These are phyloP conservation scores for Mya arenaria DNA, from an alignment of 1,140 invertebrate genomes.

Conservation along the genomic window DNA sequence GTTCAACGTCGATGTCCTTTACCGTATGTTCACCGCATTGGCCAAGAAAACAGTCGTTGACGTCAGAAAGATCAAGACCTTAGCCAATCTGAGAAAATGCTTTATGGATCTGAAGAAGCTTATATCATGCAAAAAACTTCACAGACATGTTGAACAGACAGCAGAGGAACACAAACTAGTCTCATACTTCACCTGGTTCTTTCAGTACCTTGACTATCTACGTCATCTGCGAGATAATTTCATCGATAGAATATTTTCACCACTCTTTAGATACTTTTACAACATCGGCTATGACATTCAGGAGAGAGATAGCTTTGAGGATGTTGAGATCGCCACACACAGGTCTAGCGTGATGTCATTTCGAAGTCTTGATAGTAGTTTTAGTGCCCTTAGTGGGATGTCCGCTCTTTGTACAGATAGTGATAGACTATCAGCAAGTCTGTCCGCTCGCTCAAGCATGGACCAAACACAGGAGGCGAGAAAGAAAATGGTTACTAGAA, in stretches of 20 bases:
- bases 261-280: conserved; percentile 74
- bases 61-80: conserved; percentile 61
- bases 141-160: conserved; percentile 29
- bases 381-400: conserved; percentile 57
- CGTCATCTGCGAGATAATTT: conserved; percentile 70
- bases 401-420: conserved; percentile 23
- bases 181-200: conserved; percentile 77
- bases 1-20: conserved; percentile 69
- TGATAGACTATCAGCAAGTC: conserved; percentile 47
- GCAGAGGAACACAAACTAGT: conserved; percentile 61
- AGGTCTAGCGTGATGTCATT: conserved; percentile 66
- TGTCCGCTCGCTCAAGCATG: conserved; percentile 36
- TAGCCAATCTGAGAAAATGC: conserved; percentile 64
- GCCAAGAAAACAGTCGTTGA: conserved; percentile 59
- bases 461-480: conserved; percentile 59
- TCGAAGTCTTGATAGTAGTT: conserved; percentile 56
- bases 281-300: conserved; percentile 53
- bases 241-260: conserved; percentile 72
- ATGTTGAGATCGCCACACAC: conserved; percentile 64
- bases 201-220: conserved; percentile 73
- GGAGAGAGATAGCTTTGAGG: conserved; percentile 57
- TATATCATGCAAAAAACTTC: conserved; percentile 57
- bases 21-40: conserved; percentile 65
- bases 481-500: conserved; percentile 61
- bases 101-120: conserved; percentile 63